Percentiles rank a stretch among this genome's conserved stretches.
Evolutionary conservation across 2,113 vertebrate genomes (phyloP).

Genomic region (Falcunculus frontatus): DNA sequence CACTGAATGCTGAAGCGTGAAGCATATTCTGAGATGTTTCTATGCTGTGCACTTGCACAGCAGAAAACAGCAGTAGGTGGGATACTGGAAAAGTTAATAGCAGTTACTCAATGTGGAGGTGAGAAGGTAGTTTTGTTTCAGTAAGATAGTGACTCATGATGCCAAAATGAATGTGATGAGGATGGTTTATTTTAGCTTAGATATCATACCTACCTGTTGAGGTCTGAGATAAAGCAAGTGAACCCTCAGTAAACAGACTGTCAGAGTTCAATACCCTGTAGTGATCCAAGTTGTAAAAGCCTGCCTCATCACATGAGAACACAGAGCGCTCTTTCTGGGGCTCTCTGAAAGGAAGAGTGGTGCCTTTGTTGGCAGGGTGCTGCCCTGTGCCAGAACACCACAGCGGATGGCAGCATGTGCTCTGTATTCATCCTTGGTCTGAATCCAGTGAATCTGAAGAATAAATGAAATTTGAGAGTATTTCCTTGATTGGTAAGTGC

Average conservation of each 20-base stretch:
- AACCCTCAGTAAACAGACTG: background rate
- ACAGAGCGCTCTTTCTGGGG: background rate
- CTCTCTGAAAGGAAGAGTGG: conserved; percentile 40
- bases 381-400: conserved; percentile 37
- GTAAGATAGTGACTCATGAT: background rate
- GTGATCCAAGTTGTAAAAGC: background rate
- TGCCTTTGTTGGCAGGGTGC: conserved; percentile 35
- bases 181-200: background rate
- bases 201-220: background rate
- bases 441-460: conserved; percentile 10
- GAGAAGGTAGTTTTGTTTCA: conserved; percentile 16
- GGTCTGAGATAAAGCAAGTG: background rate
- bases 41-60: background rate
- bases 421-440: background rate
- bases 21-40: background rate
- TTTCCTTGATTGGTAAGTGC: background rate
- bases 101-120: background rate
- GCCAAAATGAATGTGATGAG: background rate
- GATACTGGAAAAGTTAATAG: background rate
- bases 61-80: conserved; percentile 25
- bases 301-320: background rate
- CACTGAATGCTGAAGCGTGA: background rate
- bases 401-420: background rate
- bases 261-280: conserved; percentile 13
- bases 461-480: background rate